A percentile compares a stretch with the other conserved stretches of the same genome.
These are phyloP conservation scores for Pseudolaguvia tuberculata DNA, from an alignment of 2,113 vertebrate genomes.

Conservation along the genomic window DNA sequence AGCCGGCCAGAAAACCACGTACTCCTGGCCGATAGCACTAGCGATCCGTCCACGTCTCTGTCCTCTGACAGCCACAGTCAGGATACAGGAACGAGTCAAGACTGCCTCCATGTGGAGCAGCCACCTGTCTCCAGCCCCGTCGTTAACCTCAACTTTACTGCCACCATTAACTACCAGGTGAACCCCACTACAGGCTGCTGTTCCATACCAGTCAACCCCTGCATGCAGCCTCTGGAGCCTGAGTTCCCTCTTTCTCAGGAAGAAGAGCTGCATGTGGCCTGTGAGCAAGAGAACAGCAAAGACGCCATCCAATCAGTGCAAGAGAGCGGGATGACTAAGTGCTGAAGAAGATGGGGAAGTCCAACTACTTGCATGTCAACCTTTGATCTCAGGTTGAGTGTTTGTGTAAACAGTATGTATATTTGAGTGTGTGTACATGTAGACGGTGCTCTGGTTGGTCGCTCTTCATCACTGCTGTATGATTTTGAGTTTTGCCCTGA, in stretches of 20 bases:
- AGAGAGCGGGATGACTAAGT: conserved; percentile 50
- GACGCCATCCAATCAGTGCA: conserved; percentile 54
- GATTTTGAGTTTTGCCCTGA: background rate
- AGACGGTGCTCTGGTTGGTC: background rate
- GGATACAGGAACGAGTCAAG: conserved; percentile 43
- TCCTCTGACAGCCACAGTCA: conserved; percentile 42
- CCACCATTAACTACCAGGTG: conserved; percentile 51
- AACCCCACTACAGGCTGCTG: conserved; percentile 49
- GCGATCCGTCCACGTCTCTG: conserved; percentile 33
- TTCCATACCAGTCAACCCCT: conserved; percentile 37
- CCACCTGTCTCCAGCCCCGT: conserved; percentile 52
- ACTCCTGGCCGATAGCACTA: conserved; percentile 46
- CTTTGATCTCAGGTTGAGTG: conserved; percentile 8
- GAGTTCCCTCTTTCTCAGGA: conserved; percentile 51
- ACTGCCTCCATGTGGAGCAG: conserved; percentile 50
- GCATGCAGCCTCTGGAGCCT: conserved; percentile 33
- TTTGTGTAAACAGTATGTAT: background rate
- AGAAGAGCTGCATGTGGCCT: conserved; percentile 56
- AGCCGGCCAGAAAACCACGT: conserved; percentile 44
- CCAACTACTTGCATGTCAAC: background rate
- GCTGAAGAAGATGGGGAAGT: conserved; percentile 18
- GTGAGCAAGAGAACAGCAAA: conserved; percentile 63
- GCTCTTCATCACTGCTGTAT: background rate
- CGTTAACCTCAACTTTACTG: conserved; percentile 65
- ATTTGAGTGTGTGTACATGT: background rate